Percentiles rank a stretch among this genome's conserved stretches.
Evolutionary conservation across 2,113 vertebrate species (phyloP).

Genomic region (Cryptomyrus ogoouensis): DNA sequence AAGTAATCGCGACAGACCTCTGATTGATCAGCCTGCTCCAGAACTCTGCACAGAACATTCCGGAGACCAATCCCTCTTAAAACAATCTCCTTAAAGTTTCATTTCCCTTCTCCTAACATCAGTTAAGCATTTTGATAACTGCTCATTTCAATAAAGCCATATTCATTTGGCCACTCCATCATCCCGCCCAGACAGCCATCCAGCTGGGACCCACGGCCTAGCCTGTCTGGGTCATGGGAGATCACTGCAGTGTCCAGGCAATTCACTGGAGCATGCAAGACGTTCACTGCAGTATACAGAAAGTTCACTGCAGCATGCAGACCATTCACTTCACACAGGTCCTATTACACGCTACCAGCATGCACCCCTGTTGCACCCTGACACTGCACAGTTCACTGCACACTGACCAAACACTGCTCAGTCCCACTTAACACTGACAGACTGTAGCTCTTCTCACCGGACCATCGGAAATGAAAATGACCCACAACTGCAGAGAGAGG

Average conservation of each 20-base stretch:
- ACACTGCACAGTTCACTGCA: neutral
- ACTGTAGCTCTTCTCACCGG: neutral
- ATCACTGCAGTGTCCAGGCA: neutral
- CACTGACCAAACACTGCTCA: neutral
- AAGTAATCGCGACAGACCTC: neutral
- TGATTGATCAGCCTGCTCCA: neutral
- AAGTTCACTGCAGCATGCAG: neutral
- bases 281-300: neutral
- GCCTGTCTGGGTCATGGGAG: conserved; percentile 4
- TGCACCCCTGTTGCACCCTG: neutral
- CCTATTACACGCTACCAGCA: neutral
- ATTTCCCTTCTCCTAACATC: neutral
- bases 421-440: neutral
- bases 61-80: neutral
- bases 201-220: neutral
- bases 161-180: neutral
- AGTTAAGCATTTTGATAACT: neutral
- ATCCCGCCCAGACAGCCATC: neutral
- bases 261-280: neutral
- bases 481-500: neutral
- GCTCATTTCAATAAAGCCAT: neutral
- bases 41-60: neutral
- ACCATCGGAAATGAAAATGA: neutral
- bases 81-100: conserved; percentile 6
- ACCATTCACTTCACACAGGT: neutral